These are phyloP conservation scores for Eulimnadia texana DNA, from an alignment of 1,140 invertebrate genomes.

Conservation along the genomic window DNA sequence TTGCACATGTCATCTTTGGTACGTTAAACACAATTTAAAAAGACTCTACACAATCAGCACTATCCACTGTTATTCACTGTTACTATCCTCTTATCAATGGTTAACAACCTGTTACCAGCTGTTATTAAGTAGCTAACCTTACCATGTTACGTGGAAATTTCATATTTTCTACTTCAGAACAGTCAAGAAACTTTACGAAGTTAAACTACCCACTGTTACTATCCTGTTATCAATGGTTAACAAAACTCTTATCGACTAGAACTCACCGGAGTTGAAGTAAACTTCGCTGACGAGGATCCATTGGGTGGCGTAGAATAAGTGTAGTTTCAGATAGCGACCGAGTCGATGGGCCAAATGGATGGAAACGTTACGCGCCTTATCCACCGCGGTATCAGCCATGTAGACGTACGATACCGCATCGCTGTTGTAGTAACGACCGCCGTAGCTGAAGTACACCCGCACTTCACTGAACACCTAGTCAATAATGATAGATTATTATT, in stretches of 20 bases:
- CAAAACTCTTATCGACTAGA: neutral
- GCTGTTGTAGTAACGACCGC: conserved; percentile 45
- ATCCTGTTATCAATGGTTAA: neutral
- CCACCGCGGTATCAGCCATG: conserved; percentile 62
- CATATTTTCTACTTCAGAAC: too few relatives aligned
- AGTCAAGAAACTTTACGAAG: too few relatives aligned
- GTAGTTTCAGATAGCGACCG: conserved; percentile 57
- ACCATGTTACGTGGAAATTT: too few relatives aligned
- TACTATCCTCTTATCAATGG: too few relatives aligned
- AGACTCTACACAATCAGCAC: too few relatives aligned
- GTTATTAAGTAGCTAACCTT: too few relatives aligned
- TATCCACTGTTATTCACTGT: too few relatives aligned
- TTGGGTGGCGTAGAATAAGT: conserved; percentile 63
- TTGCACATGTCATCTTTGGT: too few relatives aligned
- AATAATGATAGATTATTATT: conserved; percentile 13
- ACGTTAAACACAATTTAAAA: too few relatives aligned
- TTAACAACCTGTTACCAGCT: too few relatives aligned
- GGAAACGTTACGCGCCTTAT: conserved; percentile 65
- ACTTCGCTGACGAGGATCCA: conserved; percentile 84
- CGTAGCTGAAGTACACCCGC: conserved; percentile 52
- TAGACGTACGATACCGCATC: conserved; percentile 49
- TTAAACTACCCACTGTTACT: too few relatives aligned
- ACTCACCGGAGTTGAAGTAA: conserved; percentile 57
- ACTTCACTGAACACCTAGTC: conserved; percentile 49
- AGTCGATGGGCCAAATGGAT: conserved; percentile 63